A percentile compares a stretch with the other conserved stretches of the same genome.
phyloP scores from a whole-genome alignment of 2,797 vertebrate genomes.

The Urosaurus nigricauda region DNA sequence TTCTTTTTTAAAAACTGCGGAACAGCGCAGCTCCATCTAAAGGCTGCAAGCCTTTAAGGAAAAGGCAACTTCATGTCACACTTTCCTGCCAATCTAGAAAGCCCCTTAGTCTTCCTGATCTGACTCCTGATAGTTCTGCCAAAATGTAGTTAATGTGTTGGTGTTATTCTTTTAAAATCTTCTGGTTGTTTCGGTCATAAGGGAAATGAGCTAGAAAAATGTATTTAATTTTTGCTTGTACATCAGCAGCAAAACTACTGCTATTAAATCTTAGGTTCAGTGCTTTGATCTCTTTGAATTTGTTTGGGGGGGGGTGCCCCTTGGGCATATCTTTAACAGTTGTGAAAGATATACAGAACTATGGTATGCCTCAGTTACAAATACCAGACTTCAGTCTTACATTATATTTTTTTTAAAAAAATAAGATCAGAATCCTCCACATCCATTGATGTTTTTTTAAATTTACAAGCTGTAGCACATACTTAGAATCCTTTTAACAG shows the following conservation, averaged over 20 bases:
- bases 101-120: background rate
- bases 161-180: no score
- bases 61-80: no score
- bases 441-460: background rate
- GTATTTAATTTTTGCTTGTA: background rate
- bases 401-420: background rate
- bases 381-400: background rate
- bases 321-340: background rate
- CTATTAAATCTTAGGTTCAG: background rate
- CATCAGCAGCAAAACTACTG: no score
- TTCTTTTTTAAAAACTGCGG: no score
- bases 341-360: background rate
- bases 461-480: background rate
- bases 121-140: background rate
- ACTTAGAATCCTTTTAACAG: background rate
- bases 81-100: no score
- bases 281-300: background rate
- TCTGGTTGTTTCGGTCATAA: background rate
- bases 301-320: background rate
- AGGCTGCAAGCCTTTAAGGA: no score
- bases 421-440: background rate
- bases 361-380: background rate
- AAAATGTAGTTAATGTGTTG: background rate
- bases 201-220: background rate
- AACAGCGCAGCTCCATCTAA: no score